These are phyloP conservation scores for Denticeps clupeoides DNA, from an alignment of 2,797 vertebrate species.

Conservation along the genomic window DNA sequence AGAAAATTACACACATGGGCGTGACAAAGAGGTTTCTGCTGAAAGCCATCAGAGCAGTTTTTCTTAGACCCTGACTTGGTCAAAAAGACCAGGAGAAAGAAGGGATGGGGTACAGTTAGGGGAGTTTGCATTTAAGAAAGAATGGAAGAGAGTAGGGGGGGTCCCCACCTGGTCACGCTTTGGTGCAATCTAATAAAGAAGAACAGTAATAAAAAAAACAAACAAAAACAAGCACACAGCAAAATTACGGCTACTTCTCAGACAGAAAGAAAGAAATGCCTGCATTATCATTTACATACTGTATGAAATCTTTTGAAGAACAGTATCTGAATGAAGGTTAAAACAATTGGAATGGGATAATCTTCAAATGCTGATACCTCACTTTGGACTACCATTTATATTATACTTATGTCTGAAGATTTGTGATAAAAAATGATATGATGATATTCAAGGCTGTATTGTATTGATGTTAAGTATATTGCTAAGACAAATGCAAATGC, in stretches of 20 bases:
- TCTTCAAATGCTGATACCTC: too few relatives aligned
- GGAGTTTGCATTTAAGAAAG: conserved; percentile 9
- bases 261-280: conserved; percentile 31
- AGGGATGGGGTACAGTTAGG: conserved; percentile 15
- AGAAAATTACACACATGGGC: conserved; percentile 1
- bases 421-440: too few relatives aligned
- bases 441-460: too few relatives aligned
- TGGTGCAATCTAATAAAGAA: conserved; percentile 67
- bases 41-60: conserved; percentile 43
- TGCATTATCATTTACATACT: too few relatives aligned
- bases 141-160: conserved; percentile 31
- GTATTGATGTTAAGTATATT: too few relatives aligned
- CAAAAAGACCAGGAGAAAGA: conserved; percentile 26
- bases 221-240: conserved; percentile 41
- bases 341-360: too few relatives aligned
- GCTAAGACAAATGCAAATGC: too few relatives aligned
- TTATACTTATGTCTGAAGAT: too few relatives aligned
- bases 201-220: conserved; percentile 56
- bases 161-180: conserved; percentile 70
- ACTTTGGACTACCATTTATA: too few relatives aligned
- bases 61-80: conserved; percentile 33
- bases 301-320: too few relatives aligned
- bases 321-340: too few relatives aligned
- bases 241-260: conserved; percentile 56
- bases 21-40: conserved; percentile 37